Base-by-base conservation (phyloP, 2,797 vertebrate genomes). In the Danio kyathit region DNA sequence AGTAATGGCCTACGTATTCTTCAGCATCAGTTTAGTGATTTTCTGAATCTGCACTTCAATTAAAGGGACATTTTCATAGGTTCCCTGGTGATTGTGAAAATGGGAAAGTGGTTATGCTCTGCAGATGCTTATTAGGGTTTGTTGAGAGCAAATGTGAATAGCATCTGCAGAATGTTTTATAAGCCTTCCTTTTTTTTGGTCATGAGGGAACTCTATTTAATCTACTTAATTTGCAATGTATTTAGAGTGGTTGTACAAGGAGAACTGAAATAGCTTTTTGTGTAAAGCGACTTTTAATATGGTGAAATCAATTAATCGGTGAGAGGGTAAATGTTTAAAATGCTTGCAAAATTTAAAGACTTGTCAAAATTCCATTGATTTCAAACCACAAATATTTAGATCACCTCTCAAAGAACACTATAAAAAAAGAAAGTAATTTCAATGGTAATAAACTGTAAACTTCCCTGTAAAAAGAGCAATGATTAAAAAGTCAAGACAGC, bases 31-130 rank as follows among this genome's bases (percentile, higher is more conserved):
- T 64, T 76, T 51, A 51, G 76, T 69, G 10, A 69, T 78, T 60
- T 78, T 78, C 54, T 49, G 16, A 69, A 59, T 69, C 21, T 69
- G 64, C 38, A 29, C 21, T 19, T 49, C 41, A 78, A 41, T 69
- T 78, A 59, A 78, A 69, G 41, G 16, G 7, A 69, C 12, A 40
- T 59, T 78, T 69, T 78, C 5, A 40, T 40, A 78, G 54, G 51
- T 69, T 69, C 64, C 76, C 52, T 69, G 43, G 54, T 69, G 76
- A 69, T 14, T 67, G 43, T 0, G 5, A 49, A 19, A 78, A 49
- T 69, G 16, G 14, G 6, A 59, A 59, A 40, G 44, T 59, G 64
- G 7, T 67, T 57, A 65, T 67, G 10, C 6, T 29, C 43, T 9
- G 43, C 14, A 48, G 52, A n/a, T 13, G 16, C 21, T 66, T 49